These are phyloP conservation scores for Sylvia borin DNA, from an alignment of 2,797 vertebrate genomes.

Conservation along the genomic window DNA sequence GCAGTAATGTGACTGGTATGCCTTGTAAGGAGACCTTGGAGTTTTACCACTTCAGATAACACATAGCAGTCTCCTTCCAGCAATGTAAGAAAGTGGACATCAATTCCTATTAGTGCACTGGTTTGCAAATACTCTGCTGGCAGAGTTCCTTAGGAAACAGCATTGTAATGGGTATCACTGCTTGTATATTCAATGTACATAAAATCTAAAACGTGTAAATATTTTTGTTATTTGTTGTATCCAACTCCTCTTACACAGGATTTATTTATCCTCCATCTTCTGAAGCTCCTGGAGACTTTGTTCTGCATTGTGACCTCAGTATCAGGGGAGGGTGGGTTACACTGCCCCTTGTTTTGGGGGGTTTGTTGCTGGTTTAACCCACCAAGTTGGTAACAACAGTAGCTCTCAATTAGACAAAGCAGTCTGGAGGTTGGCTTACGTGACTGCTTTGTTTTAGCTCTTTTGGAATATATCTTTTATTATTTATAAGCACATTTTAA, in stretches of 20 bases:
- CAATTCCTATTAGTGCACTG: neutral
- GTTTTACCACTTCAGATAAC: neutral
- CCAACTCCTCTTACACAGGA: neutral
- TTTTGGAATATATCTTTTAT: neutral
- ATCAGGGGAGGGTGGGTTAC: neutral
- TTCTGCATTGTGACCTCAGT: accelerated
- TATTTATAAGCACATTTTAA: neutral
- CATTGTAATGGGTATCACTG: neutral
- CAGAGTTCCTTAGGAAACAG: neutral
- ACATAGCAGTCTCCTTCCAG: neutral
- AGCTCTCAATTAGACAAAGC: neutral
- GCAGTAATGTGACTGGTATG: neutral
- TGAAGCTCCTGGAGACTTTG: neutral
- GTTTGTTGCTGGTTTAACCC: neutral
- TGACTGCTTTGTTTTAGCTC: neutral
- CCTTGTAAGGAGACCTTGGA: neutral
- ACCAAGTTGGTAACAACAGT: neutral
- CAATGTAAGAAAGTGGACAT: neutral
- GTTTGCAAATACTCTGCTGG: neutral
- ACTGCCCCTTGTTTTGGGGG: neutral
- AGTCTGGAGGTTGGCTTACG: neutral
- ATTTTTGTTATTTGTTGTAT: neutral
- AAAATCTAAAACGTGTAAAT: neutral
- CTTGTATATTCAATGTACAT: neutral
- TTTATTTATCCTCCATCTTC: neutral